A percentile compares a stretch with the other conserved stretches of the same genome.
phyloP scores from a whole-genome alignment of 2,113 vertebrate genomes.

The Clarias gariepinus region DNA sequence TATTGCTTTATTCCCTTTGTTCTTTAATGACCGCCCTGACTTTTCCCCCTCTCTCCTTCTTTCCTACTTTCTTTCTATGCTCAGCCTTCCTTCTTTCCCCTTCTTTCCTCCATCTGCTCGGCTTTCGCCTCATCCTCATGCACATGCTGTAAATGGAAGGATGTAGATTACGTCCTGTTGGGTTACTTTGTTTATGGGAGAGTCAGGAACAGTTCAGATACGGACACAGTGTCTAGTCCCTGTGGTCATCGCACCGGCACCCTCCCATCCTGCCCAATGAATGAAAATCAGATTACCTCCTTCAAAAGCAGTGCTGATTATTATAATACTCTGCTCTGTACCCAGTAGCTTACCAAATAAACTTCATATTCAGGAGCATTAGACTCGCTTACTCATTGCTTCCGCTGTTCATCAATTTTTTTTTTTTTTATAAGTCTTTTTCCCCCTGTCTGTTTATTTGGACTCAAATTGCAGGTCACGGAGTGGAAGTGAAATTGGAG shows the following conservation, averaged over 20 bases:
- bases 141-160: slow-evolving; percentile 1
- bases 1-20: not conserved
- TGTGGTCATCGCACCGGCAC: slow-evolving; percentile 60
- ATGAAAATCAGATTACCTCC: slow-evolving; percentile 71
- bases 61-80: not conserved
- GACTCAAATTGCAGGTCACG: slow-evolving; percentile 66
- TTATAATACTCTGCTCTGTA: slow-evolving; percentile 41
- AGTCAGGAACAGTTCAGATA: slow-evolving; percentile 64
- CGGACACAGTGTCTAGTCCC: slow-evolving; percentile 59
- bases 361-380: slow-evolving; percentile 49
- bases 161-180: slow-evolving; percentile 16
- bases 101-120: slow-evolving; percentile 24
- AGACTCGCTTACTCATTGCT: not conserved
- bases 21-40: slow-evolving; percentile 28
- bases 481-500: slow-evolving; percentile 62
- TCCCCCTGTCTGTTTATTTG: slow-evolving; percentile 44
- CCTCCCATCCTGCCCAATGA: slow-evolving; percentile 75
- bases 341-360: slow-evolving; percentile 51
- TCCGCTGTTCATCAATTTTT: not conserved
- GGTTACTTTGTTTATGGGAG: slow-evolving; percentile 70
- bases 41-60: slow-evolving; percentile 45
- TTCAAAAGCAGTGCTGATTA: slow-evolving; percentile 58
- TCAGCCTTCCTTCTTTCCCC: slow-evolving; percentile 30
- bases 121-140: not conserved
- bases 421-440: slow-evolving; percentile 2